Percentiles rank a stretch among this genome's conserved stretches.
phyloP scores from a whole-genome alignment of 2,797 vertebrate species.

The Dermochelys coriacea region DNA sequence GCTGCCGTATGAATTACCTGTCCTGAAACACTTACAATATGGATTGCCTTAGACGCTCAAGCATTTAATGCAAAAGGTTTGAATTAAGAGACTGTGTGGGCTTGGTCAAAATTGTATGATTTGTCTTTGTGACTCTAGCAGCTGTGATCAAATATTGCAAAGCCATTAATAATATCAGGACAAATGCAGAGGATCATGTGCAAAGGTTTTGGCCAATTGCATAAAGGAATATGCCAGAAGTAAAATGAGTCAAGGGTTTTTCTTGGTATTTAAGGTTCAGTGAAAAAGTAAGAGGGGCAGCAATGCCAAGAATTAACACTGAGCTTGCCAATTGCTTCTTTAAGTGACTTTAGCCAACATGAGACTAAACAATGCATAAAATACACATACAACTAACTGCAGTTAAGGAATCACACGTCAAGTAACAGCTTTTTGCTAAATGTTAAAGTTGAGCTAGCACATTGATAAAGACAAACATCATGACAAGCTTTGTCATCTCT shows the following conservation, averaged over 20 bases:
- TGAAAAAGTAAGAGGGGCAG: slow-evolving; percentile 77
- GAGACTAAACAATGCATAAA: slow-evolving; percentile 84
- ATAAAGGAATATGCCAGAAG: slow-evolving; percentile 61
- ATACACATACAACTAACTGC: slow-evolving; percentile 72
- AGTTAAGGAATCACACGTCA: slow-evolving; percentile 77
- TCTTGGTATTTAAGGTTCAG: slow-evolving; percentile 82
- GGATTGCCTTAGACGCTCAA: slow-evolving; percentile 12
- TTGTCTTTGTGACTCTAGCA: slow-evolving; percentile 61
- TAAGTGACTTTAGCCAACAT: slow-evolving; percentile 79
- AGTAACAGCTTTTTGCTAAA: slow-evolving; percentile 74
- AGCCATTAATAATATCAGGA: slow-evolving; percentile 74
- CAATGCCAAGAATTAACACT: slow-evolving; percentile 80
- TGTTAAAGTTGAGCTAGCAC: slow-evolving; percentile 71
- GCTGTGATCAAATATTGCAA: slow-evolving; percentile 74
- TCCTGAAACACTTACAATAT: slow-evolving; percentile 11
- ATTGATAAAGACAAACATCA: slow-evolving; percentile 70
- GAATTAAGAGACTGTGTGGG: slow-evolving; percentile 68
- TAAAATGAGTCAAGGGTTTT: slow-evolving; percentile 79
- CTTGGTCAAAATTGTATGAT: slow-evolving; percentile 46
- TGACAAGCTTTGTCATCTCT: slow-evolving; percentile 54
- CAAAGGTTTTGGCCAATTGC: slow-evolving; percentile 69
- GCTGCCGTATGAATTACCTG: background rate
- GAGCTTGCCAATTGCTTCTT: slow-evolving; percentile 80
- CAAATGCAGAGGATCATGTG: slow-evolving; percentile 63
- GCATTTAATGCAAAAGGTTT: slow-evolving; percentile 71